Percentiles rank a stretch among this genome's conserved stretches.
Conservation (phyloP, 2,888 invertebrate species). For the Caenorhabditis sp. region DNA sequence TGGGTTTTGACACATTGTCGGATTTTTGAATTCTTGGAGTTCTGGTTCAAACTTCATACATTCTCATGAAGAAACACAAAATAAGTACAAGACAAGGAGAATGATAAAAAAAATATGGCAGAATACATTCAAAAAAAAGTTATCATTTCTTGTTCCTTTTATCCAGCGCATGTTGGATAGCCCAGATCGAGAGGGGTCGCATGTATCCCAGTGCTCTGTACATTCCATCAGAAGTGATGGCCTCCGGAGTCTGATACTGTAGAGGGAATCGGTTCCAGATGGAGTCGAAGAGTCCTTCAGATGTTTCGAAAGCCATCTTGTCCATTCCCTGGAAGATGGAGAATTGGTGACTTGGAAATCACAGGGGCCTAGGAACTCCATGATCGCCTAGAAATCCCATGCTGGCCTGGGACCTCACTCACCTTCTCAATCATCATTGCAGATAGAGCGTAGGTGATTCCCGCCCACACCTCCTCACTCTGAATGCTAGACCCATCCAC, state of each 20-base stretch:
- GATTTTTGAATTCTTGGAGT: background rate
- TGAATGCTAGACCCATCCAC: conserved; percentile 88
- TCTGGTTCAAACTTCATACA: background rate
- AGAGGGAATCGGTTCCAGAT: conserved; percentile 87
- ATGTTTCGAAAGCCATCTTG: conserved; percentile 91
- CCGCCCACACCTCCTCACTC: conserved; percentile 95
- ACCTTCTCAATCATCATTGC: conserved; percentile 88
- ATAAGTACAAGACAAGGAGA: no score
- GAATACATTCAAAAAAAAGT: background rate
- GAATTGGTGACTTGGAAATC: background rate
- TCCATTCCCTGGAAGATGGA: conserved; percentile 87
- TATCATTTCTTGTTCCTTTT: background rate
- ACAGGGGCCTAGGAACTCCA: background rate
- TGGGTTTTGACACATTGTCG: no score
- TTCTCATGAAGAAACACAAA: no score
- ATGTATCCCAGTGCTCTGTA: conserved; percentile 94
- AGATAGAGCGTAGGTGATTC: conserved; percentile 91
- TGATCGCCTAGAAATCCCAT: background rate
- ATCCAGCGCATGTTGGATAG: conserved; percentile 89
- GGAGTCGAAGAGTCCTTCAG: conserved; percentile 91
- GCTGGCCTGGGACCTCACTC: background rate
- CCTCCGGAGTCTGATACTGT: conserved; percentile 89
- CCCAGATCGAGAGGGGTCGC: conserved; percentile 94
- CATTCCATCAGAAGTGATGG: conserved; percentile 87
- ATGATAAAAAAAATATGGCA: no score